Evolutionary conservation across 1,140 invertebrate species (phyloP).

Genomic region (Calephelis virginiensis): DNA sequence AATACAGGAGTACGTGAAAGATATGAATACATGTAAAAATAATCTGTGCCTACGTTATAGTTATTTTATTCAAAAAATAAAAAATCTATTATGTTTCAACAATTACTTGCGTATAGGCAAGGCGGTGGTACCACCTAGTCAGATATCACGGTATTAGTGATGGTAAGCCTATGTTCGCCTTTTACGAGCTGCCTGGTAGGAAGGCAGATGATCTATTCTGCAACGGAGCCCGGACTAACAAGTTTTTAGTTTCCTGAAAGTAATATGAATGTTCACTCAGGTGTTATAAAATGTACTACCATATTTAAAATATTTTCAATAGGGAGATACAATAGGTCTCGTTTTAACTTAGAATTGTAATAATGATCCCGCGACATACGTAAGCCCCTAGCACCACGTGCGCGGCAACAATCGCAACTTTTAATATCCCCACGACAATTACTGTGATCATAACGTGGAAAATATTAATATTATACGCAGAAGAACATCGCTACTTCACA

Average conservation of each 20-base stretch:
- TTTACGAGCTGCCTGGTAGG: no score
- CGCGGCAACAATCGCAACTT: conserved; percentile 49
- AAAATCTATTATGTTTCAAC: no score
- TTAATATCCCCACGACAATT: conserved; percentile 68
- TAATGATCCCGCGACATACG: conserved; percentile 18
- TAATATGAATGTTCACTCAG: neutral
- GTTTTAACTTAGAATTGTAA: conserved; percentile 16
- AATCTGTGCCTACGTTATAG: no score
- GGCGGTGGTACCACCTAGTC: no score
- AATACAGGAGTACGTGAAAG: neutral
- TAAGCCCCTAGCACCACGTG: conserved; percentile 43
- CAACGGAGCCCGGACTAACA: no score
- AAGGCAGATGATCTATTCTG: no score
- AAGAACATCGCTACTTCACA: conserved; percentile 48
- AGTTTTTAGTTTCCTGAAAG: no score
- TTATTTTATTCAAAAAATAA: no score
- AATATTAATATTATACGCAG: conserved; percentile 62
- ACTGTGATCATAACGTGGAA: conserved; percentile 59
- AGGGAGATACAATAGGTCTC: conserved; percentile 12
- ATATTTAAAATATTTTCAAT: conserved; percentile 4
- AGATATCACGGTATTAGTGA: no score
- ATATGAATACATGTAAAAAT: neutral
- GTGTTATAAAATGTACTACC: neutral
- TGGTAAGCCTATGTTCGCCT: no score
- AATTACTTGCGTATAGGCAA: no score